Evolutionary conservation across 2,797 vertebrate species (phyloP).

Genomic region (Hozukius guyotensis): DNA sequence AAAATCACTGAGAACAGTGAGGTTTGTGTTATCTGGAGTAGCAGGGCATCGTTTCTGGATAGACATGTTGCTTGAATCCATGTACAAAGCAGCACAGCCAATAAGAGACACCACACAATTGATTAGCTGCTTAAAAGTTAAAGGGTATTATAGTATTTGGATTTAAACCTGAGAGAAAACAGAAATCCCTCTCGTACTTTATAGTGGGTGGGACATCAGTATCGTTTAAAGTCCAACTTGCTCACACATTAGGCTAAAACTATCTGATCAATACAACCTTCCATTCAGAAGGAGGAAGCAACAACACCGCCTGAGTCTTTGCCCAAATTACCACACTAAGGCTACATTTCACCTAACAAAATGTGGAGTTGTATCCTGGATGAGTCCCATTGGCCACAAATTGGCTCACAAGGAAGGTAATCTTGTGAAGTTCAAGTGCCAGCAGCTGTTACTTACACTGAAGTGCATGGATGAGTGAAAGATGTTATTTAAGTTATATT

Average conservation of each 20-base stretch:
- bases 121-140: conserved; percentile 1
- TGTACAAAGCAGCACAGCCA: not conserved
- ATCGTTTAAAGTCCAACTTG: conserved; percentile 13
- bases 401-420: not conserved
- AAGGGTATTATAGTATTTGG: not conserved
- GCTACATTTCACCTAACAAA: conserved; percentile 14
- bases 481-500: not conserved
- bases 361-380: not conserved
- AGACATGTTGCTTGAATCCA: not conserved
- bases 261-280: conserved; percentile 21
- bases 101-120: not conserved
- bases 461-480: not conserved
- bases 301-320: not conserved
- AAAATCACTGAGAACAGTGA: not conserved
- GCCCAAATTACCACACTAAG: conserved; percentile 6
- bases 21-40: not conserved
- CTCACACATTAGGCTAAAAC: conserved; percentile 33
- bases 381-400: conserved; percentile 8
- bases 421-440: not conserved
- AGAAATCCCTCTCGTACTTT: not conserved
- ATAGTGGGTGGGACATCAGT: not conserved
- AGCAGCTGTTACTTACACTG: conserved; percentile 4
- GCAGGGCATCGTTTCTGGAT: not conserved
- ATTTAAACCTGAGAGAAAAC: conserved; percentile 14
- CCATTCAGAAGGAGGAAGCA: conserved; percentile 1